Base-by-base conservation (phyloP, 2,113 vertebrate species). In the Psilopogon haemacephalus region DNA sequence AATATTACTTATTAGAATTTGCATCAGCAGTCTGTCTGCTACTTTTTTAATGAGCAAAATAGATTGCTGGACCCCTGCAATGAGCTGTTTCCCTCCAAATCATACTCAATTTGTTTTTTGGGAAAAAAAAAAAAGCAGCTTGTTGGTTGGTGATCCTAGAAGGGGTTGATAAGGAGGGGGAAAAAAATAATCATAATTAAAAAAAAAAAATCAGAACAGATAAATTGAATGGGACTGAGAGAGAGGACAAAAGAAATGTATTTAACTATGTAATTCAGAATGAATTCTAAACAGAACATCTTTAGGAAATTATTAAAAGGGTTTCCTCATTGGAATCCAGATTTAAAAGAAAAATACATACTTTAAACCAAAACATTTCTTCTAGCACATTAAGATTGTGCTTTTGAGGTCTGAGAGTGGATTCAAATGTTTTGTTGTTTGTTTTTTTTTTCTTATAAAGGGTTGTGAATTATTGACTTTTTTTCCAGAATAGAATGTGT, bases 1-100 rank as follows among this genome's bases (percentile, higher is more conserved):
- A 94, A 70, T 94, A 89, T 82, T 93, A 71, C 81, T 63, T 95
- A 88, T 81, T 88, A 94, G 90, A 83, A 94, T 90, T 94, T 96
- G 59, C 5, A n/a, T 86, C 92, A 95, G 84, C 89, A 90, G 83
- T 80, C 89, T 82, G 80, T 62, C 83, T 68, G 48, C 40, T 75
- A 13, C 23, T 59, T 79, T 79, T 95, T 84, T 88, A 90, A 90
- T 69, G n/a, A 90, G 77, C 7, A 92, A 88, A 76, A 88, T 32
- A 19, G 18, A 74, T 38, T 28, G 23, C 71, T 75, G 71, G 37
- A 93, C 89, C 54, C 21, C 67, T 96, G 77, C 26, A 88, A 91
- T 62, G 70, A 86, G 84, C n/a, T 59, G 40, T 78, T 60, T 86
- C 80, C 50, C 52, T 75, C 60, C 77, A 81, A 64, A 28, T 40